Evolutionary conservation across 2,888 invertebrate genomes (phyloP).

Genomic region (Dendrolimus houi): DNA sequence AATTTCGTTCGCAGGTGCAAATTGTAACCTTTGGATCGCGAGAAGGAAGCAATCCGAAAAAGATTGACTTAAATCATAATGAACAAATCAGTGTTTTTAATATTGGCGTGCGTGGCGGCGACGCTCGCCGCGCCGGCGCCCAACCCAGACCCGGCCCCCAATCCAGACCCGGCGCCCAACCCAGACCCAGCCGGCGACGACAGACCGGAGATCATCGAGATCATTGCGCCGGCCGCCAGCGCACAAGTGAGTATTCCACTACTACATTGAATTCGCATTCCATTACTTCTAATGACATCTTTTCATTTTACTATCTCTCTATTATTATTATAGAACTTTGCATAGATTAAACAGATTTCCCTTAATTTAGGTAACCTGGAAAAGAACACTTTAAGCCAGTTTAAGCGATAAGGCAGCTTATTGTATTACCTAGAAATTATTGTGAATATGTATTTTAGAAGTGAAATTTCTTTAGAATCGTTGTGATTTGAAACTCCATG

Average conservation of each 20-base stretch:
- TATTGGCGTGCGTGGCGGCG: neutral
- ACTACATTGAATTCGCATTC: no score
- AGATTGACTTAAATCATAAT: neutral
- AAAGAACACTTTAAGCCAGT: no score
- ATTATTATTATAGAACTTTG: no score
- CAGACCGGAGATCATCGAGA: slow-evolving; percentile 67
- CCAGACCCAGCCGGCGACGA: slow-evolving; percentile 43
- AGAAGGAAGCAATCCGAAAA: neutral
- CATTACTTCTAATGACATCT: no score
- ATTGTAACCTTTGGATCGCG: neutral
- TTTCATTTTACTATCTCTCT: no score
- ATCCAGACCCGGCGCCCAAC: slow-evolving; percentile 31
- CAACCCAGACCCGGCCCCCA: slow-evolving; percentile 27
- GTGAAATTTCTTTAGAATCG: no score
- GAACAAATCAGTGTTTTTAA: neutral
- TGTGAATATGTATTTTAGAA: no score
- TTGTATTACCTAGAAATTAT: no score
- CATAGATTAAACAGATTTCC: no score
- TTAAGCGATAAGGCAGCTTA: no score
- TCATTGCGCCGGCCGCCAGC: slow-evolving; percentile 66
- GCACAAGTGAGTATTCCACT: slow-evolving; percentile 46
- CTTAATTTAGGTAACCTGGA: no score
- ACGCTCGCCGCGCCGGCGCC: slow-evolving; percentile 25
- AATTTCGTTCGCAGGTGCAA: neutral
- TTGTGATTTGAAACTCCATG: no score